Evolutionary conservation across 1,140 invertebrate species (phyloP), one percentile per base, ranked within the genome.

Genomic region (Aphis craccivora): DNA sequence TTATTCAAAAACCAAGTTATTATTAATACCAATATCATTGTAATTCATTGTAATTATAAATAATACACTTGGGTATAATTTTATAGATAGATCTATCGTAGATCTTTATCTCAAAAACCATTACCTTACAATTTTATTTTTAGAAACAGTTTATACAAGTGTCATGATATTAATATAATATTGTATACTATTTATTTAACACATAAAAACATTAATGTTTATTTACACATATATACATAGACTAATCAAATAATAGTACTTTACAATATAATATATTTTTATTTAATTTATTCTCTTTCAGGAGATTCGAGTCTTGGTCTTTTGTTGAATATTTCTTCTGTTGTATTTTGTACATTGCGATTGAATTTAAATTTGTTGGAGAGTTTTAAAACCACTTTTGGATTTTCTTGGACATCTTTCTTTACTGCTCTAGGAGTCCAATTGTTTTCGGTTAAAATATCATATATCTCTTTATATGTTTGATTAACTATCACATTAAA

Each of bases 401-500:
- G 18, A 25, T 25, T 60, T 7, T 60, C 53, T 22, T 51, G 51
- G 7, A 20, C 25, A 55, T 37, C 35, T n/a, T 51, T 4, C 22
- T 37, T 90, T 4, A 25, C 20, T 2, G 1, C 30, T 4, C 30
- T 40, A 40, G 53, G 25, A 43, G 51, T 40, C 43, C 43, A 60
- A 25, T 67, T 60, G 37, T 90, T 60, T 90, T 55, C 43, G 14
- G 89, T 90, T 60, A 90, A 90, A 25, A 43, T 43, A 37, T 55
- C 25, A 35, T 53, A 90, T 11, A 90, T 90, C 30, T 90, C 35
- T 90, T 90, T 55, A 30, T 7, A 4, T 22, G 51, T 90, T 90
- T 90, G 53, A 45, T 90, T 90, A 40, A 60, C 43, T 6, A 67
- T 60, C 6, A 90, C 89, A 90, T 67, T 90, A 60, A 90, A 90